phyloP scores from a whole-genome alignment of 2,113 vertebrate species.

The Triplophysa rosa region DNA sequence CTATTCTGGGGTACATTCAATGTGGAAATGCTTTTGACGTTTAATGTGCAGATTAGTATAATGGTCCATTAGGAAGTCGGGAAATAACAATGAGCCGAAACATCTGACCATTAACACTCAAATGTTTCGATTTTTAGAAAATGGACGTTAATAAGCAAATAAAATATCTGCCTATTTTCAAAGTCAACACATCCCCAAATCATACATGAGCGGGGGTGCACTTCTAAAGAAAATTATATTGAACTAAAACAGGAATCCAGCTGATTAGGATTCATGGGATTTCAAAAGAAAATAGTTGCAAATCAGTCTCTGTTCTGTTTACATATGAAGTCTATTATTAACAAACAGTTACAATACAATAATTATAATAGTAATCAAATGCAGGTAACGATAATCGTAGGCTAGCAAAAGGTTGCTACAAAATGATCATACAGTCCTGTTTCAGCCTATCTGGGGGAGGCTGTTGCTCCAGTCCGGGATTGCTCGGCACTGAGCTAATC shows the following conservation, averaged over 20 bases:
- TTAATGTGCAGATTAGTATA: constrained; percentile 32
- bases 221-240: constrained; percentile 14
- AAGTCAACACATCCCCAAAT: constrained; percentile 21
- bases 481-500: constrained; percentile 50
- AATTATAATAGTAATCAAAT: constrained; percentile 49
- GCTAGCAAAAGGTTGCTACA: constrained; percentile 48
- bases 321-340: constrained; percentile 64
- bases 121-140: not conserved
- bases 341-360: constrained; percentile 65
- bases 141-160: constrained; percentile 19
- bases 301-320: constrained; percentile 56
- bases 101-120: not conserved
- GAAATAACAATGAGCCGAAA: constrained; percentile 27
- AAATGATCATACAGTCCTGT: constrained; percentile 40
- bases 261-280: constrained; percentile 22
- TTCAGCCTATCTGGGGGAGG: constrained; percentile 22
- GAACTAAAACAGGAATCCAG: constrained; percentile 26
- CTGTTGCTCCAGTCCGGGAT: constrained; percentile 38
- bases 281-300: constrained; percentile 42
- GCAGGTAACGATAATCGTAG: constrained; percentile 54
- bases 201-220: constrained; percentile 27
- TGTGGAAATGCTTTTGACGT: constrained; percentile 20
- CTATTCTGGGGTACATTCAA: not conserved
- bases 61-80: not conserved
- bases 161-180: not conserved